These are phyloP conservation scores for Nixonia krombeini DNA, from an alignment of 1,140 invertebrate species.

Conservation along the genomic window DNA sequence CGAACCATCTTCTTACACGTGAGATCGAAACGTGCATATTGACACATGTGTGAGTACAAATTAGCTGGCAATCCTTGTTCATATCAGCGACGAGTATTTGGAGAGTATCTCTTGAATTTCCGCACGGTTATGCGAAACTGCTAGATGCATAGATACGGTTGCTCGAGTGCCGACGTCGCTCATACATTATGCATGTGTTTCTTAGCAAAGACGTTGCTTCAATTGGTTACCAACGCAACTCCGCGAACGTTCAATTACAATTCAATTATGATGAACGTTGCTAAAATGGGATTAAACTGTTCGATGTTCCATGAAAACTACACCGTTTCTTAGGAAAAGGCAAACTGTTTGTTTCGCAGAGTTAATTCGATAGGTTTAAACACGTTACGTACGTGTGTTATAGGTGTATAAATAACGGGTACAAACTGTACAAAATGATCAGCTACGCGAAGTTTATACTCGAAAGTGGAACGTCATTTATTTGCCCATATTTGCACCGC, in stretches of 20 bases:
- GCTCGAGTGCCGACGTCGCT: not conserved
- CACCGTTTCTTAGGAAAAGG: too few species aligned
- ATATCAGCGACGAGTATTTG: not conserved
- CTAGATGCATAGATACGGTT: constrained; percentile 1
- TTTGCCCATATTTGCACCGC: too few species aligned
- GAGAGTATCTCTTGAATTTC: constrained; percentile 2
- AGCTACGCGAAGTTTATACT: too few species aligned
- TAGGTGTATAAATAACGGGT: too few species aligned
- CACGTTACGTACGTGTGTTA: too few species aligned
- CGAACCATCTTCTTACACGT: not conserved
- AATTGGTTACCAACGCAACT: constrained; percentile 1
- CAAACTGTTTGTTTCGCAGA: too few species aligned
- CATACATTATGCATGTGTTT: constrained; percentile 12
- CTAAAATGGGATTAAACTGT: not conserved
- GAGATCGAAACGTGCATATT: not conserved
- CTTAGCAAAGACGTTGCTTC: constrained; percentile 7
- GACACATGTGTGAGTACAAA: not conserved
- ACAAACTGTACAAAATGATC: too few species aligned
- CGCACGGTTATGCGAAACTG: constrained; percentile 7
- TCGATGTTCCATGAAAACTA: not conserved
- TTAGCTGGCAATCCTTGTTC: not conserved
- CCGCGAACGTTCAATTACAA: constrained; percentile 4
- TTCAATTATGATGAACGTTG: not conserved
- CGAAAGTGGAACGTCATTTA: too few species aligned
- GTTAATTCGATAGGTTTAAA: too few species aligned